These are phyloP conservation scores for Andricus grossulariae DNA, from an alignment of 1,140 invertebrate genomes.

Conservation along the genomic window DNA sequence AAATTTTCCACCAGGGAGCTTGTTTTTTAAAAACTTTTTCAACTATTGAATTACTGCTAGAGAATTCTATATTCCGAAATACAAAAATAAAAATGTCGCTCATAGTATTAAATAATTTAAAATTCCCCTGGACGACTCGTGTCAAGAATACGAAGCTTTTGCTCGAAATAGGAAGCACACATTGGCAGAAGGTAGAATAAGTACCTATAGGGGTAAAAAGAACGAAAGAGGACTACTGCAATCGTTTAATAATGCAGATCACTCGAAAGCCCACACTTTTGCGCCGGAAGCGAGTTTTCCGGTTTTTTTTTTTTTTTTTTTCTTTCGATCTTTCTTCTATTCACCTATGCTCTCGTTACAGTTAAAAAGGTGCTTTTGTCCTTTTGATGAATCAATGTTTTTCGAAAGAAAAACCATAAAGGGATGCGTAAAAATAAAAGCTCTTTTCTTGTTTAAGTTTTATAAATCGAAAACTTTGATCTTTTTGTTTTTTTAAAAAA, in stretches of 20 bases:
- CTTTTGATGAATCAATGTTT: slow-evolving; percentile 32
- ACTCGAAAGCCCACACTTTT: slow-evolving; percentile 35
- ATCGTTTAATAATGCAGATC: slow-evolving; percentile 50
- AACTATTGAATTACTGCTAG: too few relatives aligned
- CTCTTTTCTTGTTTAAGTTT: not conserved
- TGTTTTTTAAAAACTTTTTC: too few relatives aligned
- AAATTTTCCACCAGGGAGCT: too few relatives aligned
- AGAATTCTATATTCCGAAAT: too few relatives aligned
- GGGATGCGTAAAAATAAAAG: not conserved
- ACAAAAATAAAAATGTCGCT: too few relatives aligned
- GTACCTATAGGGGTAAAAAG: slow-evolving; percentile 27
- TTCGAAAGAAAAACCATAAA: not conserved
- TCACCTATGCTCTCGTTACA: slow-evolving; percentile 24
- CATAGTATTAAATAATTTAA: too few relatives aligned
- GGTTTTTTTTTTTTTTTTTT: not conserved
- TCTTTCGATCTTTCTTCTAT: not conserved
- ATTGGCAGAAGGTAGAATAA: not conserved
- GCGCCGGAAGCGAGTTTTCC: slow-evolving; percentile 28
- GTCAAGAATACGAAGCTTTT: not conserved
- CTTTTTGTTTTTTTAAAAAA: too few relatives aligned
- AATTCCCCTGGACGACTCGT: too few relatives aligned
- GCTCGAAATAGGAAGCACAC: not conserved
- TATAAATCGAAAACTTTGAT: not conserved
- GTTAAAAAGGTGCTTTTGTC: slow-evolving; percentile 14
- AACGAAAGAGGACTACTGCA: slow-evolving; percentile 37